Base-by-base conservation (phyloP, 2,888 invertebrate genomes). In the Eupithecia subumbrata region DNA sequence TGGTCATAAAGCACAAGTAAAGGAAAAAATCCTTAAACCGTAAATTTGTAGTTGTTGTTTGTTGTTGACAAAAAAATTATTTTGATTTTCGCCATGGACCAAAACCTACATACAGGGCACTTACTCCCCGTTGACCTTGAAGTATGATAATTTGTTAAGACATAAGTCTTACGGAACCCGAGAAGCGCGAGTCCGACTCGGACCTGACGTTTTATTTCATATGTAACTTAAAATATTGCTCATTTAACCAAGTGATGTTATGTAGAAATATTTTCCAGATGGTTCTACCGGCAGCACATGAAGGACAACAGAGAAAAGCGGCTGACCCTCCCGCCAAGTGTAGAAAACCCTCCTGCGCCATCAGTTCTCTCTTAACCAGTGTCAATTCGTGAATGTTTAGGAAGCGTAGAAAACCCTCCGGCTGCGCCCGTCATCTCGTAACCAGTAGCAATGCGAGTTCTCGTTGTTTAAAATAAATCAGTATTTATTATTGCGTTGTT, bases 271-370 rank as follows among this genome's bases (percentile, higher is more conserved):
- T 34, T 43, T n/a, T 88, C 2, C 84, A 94, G 94, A 78, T 94
- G 93, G 93, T 93, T 94, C 79, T 93, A 92, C 83, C 79, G 79
- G 14, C 84, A 90, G 78, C 93, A 93, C 77, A 91, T 86, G 76
- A 87, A 88, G 75, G 93, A 93, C 40, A 80, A 76, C 2, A 89
- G 85, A 77, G 86, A 89, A 71, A 91, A 87, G 75, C 84, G 88
- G 80, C 80, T 90, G 80, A 85, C 88, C 14, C 72, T 74, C 48
- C 79, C 79, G 0, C 72, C 74, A 43, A 71, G 72, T 52, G 52
- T 72, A 68, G 67, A 77, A 22, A 78, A 77, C 12, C 77, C 73
- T 1, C 66, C 40, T 9, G 64, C 74, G n/a, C 16, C 72, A 22
- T 72, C 69, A 25, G 37, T 48, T 3, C 37, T 70, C 43, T 43